Percentiles rank a stretch among this genome's conserved stretches.
Evolutionary conservation across 2,888 invertebrate species (phyloP).

Genomic region (Dimorphilus gyrociliatus): DNA sequence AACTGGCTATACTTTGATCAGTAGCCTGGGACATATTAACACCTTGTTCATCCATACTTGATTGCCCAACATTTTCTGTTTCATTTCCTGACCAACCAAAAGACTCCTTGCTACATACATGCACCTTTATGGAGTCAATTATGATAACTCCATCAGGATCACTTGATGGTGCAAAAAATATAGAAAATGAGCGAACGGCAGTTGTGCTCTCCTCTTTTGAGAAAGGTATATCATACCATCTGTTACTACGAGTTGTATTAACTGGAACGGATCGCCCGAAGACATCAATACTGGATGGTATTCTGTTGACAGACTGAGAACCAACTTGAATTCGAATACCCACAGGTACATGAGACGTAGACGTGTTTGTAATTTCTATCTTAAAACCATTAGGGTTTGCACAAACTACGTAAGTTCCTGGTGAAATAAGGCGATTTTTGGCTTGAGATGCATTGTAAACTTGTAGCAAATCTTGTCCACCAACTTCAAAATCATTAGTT

Average conservation of each 20-base stretch:
- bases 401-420: constrained; percentile 76
- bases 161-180: too few relatives aligned
- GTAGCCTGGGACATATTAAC: too few relatives aligned
- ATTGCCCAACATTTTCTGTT: constrained; percentile 5
- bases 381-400: constrained; percentile 76
- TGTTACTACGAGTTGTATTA: constrained; percentile 35
- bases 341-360: constrained; percentile 64
- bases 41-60: constrained; percentile 9
- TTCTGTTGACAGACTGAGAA: constrained; percentile 58
- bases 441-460: constrained; percentile 83
- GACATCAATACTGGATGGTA: constrained; percentile 46
- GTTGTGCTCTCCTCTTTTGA: constrained; percentile 80
- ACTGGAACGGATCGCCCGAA: constrained; percentile 27
- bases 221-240: constrained; percentile 90
- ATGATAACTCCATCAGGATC: constrained; percentile 64
- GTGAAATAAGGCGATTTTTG: constrained; percentile 69
- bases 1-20: too few relatives aligned
- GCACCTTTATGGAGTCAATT: constrained; percentile 83
- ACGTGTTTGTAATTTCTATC: constrained; percentile 69
- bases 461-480: constrained; percentile 81
- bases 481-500: constrained; percentile 72
- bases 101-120: constrained; percentile 82
- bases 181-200: too few relatives aligned
- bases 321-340: constrained; percentile 73
- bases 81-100: constrained; percentile 90